Evolutionary conservation across 2,797 vertebrate genomes (phyloP).

Genomic region (Phrynocephalus guinanensis): DNA sequence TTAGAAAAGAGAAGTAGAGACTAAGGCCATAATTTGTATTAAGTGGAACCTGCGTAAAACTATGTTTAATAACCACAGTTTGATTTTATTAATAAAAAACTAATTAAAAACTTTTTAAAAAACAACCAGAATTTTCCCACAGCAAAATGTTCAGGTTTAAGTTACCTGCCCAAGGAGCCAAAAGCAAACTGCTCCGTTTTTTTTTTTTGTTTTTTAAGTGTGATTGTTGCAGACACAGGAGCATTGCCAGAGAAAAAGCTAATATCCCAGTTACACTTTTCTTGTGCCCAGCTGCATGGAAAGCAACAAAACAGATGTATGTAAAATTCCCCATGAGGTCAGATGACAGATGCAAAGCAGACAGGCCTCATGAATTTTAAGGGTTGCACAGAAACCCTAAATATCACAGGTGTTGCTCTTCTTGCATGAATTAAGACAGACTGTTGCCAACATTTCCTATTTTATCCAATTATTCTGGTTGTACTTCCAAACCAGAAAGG

Average conservation of each 20-base stretch:
- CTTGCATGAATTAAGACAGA: neutral
- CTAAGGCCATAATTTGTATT: too few relatives aligned
- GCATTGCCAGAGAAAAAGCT: neutral
- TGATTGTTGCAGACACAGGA: neutral
- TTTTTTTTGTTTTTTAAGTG: too few relatives aligned
- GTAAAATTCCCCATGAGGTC: neutral
- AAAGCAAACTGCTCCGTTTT: neutral
- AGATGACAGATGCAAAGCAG: neutral
- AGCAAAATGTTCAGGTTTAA: neutral
- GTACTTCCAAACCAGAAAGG: neutral
- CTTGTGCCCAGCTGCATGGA: neutral
- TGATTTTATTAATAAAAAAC: too few relatives aligned
- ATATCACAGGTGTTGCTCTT: neutral
- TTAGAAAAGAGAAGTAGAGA: too few relatives aligned
- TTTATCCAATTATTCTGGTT: neutral
- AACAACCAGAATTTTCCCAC: neutral
- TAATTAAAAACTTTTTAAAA: too few relatives aligned
- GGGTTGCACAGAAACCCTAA: neutral
- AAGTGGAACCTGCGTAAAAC: too few relatives aligned
- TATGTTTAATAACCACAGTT: too few relatives aligned
- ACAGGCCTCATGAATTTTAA: neutral
- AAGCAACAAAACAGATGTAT: neutral
- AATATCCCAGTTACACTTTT: neutral
- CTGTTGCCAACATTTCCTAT: neutral
- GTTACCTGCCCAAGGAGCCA: neutral